Evolutionary conservation across 2,888 invertebrate genomes (phyloP).

Genomic region (Amphipyra tragopoginis): DNA sequence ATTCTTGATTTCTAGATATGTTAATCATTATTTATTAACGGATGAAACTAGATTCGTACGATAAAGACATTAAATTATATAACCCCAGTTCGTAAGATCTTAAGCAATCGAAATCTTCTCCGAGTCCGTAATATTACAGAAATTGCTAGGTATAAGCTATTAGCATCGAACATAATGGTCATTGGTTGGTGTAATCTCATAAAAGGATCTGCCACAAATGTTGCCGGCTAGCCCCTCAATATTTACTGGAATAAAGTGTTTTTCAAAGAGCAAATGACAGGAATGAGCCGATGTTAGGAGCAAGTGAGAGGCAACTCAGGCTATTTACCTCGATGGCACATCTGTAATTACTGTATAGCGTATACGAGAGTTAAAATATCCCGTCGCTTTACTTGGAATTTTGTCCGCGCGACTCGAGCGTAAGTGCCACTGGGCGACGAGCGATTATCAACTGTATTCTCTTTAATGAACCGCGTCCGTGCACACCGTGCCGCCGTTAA

Average conservation of each 20-base stretch:
- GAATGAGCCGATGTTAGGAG: constrained; percentile 72
- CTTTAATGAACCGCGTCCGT: constrained; percentile 52
- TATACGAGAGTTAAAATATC: constrained; percentile 82
- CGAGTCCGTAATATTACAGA: constrained; percentile 65
- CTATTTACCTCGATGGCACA: constrained; percentile 85
- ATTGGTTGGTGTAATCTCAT: constrained; percentile 72
- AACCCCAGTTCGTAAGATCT: constrained; percentile 47
- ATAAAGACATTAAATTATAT: constrained; percentile 72
- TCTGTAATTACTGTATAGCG: constrained; percentile 85
- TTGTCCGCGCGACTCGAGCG: constrained; percentile 64
- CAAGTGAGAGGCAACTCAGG: constrained; percentile 72
- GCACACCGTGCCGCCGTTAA: constrained; percentile 45
- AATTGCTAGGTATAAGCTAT: constrained; percentile 75
- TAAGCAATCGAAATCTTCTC: constrained; percentile 55
- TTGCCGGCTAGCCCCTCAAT: constrained; percentile 65
- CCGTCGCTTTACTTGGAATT: constrained; percentile 78
- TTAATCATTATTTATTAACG: constrained; percentile 64
- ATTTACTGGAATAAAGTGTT: constrained; percentile 79
- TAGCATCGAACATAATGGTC: constrained; percentile 74
- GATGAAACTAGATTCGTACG: constrained; percentile 59
- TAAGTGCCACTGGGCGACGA: constrained; percentile 67
- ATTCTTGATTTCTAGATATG: constrained; percentile 60
- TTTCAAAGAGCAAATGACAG: constrained; percentile 81
- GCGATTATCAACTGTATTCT: constrained; percentile 74
- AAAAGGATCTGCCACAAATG: constrained; percentile 71